These are phyloP conservation scores for Xanthia icteritia DNA, from an alignment of 2,888 invertebrate species.

Conservation along the genomic window DNA sequence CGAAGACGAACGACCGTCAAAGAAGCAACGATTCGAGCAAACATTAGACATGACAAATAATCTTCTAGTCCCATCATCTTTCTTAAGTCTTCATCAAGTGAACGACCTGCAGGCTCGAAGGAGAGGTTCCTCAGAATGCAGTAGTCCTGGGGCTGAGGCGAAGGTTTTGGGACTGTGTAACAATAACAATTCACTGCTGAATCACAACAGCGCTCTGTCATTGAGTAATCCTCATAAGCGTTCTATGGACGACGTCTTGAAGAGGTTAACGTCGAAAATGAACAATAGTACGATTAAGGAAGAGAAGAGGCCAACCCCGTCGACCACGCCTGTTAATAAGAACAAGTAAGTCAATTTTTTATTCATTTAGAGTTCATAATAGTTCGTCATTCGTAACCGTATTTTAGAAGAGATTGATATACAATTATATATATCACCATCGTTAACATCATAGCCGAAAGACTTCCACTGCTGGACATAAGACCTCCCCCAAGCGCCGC, in stretches of 20 bases:
- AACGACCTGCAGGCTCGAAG: constrained; percentile 88
- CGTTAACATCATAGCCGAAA: background rate
- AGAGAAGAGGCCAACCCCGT: constrained; percentile 93
- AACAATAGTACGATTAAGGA: constrained; percentile 94
- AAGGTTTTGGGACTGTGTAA: constrained; percentile 92
- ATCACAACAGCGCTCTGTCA: constrained; percentile 90
- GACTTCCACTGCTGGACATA: background rate
- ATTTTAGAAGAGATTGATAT: background rate
- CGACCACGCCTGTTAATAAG: constrained; percentile 92
- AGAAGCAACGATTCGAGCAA: constrained; percentile 91
- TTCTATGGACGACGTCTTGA: constrained; percentile 97
- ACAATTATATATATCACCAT: background rate
- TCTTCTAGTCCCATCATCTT: constrained; percentile 89
- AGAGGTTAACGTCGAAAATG: constrained; percentile 96
- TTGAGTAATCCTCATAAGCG: constrained; percentile 91
- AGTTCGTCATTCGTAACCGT: background rate
- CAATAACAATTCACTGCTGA: constrained; percentile 92
- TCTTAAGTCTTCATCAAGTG: constrained; percentile 90
- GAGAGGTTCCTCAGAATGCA: constrained; percentile 93
- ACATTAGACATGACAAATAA: constrained; percentile 91
- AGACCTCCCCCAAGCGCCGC: too few relatives aligned
- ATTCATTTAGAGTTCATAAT: background rate
- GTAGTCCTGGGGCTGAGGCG: constrained; percentile 92
- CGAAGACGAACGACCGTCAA: constrained; percentile 91
- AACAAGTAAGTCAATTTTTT: constrained; percentile 84